These are phyloP conservation scores for Saturnia japonica DNA, from an alignment of 2,888 invertebrate species.

Conservation along the genomic window DNA sequence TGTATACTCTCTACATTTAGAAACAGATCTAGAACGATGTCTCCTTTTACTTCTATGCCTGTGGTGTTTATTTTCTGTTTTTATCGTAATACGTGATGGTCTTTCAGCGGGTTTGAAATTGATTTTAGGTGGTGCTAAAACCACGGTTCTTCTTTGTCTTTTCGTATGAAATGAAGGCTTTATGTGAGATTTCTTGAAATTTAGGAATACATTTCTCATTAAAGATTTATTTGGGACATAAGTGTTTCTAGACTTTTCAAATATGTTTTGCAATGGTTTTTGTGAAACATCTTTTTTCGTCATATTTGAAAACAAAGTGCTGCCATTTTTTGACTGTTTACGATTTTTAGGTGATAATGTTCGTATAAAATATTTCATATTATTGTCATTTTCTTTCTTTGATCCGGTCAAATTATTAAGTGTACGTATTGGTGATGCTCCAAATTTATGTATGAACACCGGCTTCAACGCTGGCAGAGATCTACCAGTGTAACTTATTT, in stretches of 20 bases:
- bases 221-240: slow-evolving; percentile 74
- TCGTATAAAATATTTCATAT: slow-evolving; percentile 51
- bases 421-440: slow-evolving; percentile 66
- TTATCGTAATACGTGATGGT: slow-evolving; percentile 68
- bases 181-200: slow-evolving; percentile 69
- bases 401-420: slow-evolving; percentile 49
- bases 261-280: slow-evolving; percentile 64
- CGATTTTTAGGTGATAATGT: slow-evolving; percentile 65
- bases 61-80: slow-evolving; percentile 75
- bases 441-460: slow-evolving; percentile 76
- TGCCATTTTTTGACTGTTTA: slow-evolving; percentile 55
- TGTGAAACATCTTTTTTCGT: slow-evolving; percentile 60
- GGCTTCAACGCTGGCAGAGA: slow-evolving; percentile 68
- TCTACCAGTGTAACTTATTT: slow-evolving; percentile 55
- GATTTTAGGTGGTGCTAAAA: slow-evolving; percentile 74
- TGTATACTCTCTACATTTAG: slow-evolving; percentile 80
- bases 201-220: slow-evolving; percentile 73
- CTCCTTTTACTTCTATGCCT: slow-evolving; percentile 74
- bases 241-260: slow-evolving; percentile 72
- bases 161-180: slow-evolving; percentile 74
- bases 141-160: slow-evolving; percentile 81
- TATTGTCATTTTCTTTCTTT: slow-evolving; percentile 61
- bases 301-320: slow-evolving; percentile 42
- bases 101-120: slow-evolving; percentile 72
- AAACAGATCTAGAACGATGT: slow-evolving; percentile 74